Evolutionary conservation across 35 echinoderm and acorn worm species (phyloP), one percentile per base, ranked within the genome.

Genomic region (Eucidaris tribuloides): DNA sequence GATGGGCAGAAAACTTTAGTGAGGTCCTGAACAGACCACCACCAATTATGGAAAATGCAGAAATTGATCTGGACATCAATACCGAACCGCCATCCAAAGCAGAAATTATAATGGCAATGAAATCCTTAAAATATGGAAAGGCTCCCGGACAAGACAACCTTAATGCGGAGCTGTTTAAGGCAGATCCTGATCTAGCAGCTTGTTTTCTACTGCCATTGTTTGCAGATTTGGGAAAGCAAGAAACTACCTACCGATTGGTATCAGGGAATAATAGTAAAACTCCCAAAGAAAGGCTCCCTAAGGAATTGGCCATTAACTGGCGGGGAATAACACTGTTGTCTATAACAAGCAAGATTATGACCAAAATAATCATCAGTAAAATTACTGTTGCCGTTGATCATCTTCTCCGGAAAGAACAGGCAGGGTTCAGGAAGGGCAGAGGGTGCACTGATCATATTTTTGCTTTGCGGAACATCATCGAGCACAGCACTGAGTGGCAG

Each of bases 61-160:
- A 42, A 42, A 29, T 41, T 77, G 71, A 77, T 50, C 36, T 79
- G 46, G 76, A 79, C 23, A 79, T 79, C 24, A 79, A 37, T 24
- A 79, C 24, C 18, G 46, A 79, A 6, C 38, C 76, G 24, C 76
- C 76, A 46, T 24, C 76, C 23, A 42, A 50, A 50, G 76, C 38
- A 25, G 76, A 79, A 49, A 79, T 79, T 17, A 50, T 45, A 20
- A 13, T 25, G 45, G 76, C 76, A 45, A 79, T 79, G 22, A 79
- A 45, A 34, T 48, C 76, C 35, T 25, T 79, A 79, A 79, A 79
- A 34, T 48, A 50, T 79, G 76, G 76, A 79, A 79, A 79, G 45
- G 76, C 76, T 25, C 45, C 76, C 25, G 42, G 76, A 45, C 76
- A 42, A 45, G 76, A 77, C 42, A 59, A 65, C 28, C 31, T 82